These are phyloP conservation scores for Aelia acuminata DNA, from an alignment of 2,888 invertebrate species.

Conservation along the genomic window DNA sequence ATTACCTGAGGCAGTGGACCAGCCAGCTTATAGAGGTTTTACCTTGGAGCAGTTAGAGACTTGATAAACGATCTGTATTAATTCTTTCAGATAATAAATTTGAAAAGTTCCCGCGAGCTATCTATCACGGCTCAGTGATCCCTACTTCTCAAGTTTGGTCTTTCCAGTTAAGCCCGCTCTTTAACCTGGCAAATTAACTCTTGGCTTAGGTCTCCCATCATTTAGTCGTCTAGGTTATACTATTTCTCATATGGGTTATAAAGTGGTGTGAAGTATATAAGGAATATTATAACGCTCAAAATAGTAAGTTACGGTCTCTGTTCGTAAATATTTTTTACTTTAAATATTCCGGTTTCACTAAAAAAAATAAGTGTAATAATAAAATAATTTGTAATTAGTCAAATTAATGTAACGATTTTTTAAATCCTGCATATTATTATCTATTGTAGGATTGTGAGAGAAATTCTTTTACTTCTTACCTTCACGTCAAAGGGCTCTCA, in stretches of 20 bases:
- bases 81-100: conserved; percentile 51
- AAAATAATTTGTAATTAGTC: too few relatives aligned
- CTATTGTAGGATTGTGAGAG: too few relatives aligned
- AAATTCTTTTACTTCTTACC: neutral
- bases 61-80: conserved; percentile 51
- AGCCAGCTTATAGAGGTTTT: conserved; percentile 12
- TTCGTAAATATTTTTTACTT: too few relatives aligned
- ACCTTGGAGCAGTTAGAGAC: neutral
- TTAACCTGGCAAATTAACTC: conserved; percentile 47
- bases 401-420: neutral
- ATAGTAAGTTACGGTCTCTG: too few relatives aligned
- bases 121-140: conserved; percentile 42
- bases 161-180: conserved; percentile 15
- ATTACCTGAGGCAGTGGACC: neutral
- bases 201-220: neutral
- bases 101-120: conserved; percentile 49
- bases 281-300: too few relatives aligned
- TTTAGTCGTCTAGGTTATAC: neutral
- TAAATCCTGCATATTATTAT: neutral
- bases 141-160: neutral
- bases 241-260: neutral
- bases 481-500: neutral
- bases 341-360: too few relatives aligned
- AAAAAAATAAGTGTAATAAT: too few relatives aligned
- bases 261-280: too few relatives aligned